These are phyloP conservation scores for Acropternis orthonyx DNA, from an alignment of 2,797 vertebrate species.

Conservation along the genomic window DNA sequence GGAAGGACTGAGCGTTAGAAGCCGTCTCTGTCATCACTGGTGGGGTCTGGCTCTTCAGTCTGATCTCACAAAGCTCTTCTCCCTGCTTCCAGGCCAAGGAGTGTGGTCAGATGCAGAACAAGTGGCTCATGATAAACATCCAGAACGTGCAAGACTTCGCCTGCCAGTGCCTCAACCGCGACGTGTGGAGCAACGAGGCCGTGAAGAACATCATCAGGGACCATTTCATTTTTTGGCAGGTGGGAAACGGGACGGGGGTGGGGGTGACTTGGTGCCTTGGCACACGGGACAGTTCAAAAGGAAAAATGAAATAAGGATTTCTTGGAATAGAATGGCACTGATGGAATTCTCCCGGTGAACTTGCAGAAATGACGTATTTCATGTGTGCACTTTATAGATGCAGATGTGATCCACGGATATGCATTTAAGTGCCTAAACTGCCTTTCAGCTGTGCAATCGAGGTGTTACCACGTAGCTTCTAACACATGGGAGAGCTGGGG, in stretches of 20 bases:
- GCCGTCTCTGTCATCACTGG: conserved; percentile 21
- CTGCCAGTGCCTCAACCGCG: conserved; percentile 96
- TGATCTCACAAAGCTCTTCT: conserved; percentile 14
- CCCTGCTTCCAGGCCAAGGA: conserved; percentile 89
- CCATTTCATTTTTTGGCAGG: conserved; percentile 99
- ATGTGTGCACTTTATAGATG: not conserved
- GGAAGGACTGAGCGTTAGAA: conserved; percentile 32
- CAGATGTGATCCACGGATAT: not conserved
- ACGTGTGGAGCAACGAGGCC: conserved; percentile 98
- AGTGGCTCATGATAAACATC: conserved; percentile 99
- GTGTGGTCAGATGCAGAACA: conserved; percentile 96
- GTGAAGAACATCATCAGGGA: conserved; percentile 96
- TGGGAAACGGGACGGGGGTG: conserved; percentile 27
- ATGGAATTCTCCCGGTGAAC: not conserved
- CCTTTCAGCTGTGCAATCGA: not conserved
- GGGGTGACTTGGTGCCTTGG: not conserved
- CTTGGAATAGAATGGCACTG: not conserved
- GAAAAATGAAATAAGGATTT: accelerated
- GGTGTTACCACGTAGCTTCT: accelerated
- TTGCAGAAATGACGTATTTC: not conserved
- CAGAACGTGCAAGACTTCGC: conserved; percentile 99
- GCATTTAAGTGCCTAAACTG: not conserved
- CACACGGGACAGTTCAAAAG: not conserved
- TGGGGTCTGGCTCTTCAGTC: not conserved
- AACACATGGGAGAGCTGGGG: not conserved